phyloP scores from a whole-genome alignment of 2,113 vertebrate genomes.

The Paradoxurus hermaphroditus region DNA sequence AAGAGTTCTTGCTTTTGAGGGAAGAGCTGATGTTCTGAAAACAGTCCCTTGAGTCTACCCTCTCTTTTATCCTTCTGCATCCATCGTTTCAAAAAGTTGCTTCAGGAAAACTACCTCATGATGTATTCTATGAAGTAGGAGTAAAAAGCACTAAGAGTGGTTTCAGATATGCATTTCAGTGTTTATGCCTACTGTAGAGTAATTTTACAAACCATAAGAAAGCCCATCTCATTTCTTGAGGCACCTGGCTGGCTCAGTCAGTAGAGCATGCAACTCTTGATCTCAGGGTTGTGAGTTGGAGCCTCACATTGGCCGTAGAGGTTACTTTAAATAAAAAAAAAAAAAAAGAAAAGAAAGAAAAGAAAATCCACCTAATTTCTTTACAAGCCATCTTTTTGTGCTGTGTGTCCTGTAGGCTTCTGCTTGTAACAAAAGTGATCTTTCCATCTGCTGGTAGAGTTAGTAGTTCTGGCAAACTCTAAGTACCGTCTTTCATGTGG shows the following conservation, averaged over 20 bases:
- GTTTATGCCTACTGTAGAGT: background rate
- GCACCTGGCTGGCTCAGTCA: background rate
- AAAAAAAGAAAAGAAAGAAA: background rate
- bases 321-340: background rate
- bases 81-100: background rate
- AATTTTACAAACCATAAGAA: background rate
- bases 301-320: background rate
- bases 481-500: slow-evolving; percentile 45
- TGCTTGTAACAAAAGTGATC: background rate
- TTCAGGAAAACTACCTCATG: background rate
- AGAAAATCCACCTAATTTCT: background rate
- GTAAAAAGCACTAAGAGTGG: background rate
- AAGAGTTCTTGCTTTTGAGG: background rate
- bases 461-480: background rate
- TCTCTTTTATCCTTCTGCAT: background rate
- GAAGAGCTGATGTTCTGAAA: background rate
- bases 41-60: background rate
- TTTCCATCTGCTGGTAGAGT: background rate
- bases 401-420: background rate
- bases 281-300: background rate
- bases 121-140: background rate
- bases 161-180: background rate
- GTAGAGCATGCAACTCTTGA: background rate
- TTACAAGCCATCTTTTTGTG: background rate
- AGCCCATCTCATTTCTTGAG: background rate